phyloP scores from a whole-genome alignment of 2,113 vertebrate species.

The Bubo scandiacus region DNA sequence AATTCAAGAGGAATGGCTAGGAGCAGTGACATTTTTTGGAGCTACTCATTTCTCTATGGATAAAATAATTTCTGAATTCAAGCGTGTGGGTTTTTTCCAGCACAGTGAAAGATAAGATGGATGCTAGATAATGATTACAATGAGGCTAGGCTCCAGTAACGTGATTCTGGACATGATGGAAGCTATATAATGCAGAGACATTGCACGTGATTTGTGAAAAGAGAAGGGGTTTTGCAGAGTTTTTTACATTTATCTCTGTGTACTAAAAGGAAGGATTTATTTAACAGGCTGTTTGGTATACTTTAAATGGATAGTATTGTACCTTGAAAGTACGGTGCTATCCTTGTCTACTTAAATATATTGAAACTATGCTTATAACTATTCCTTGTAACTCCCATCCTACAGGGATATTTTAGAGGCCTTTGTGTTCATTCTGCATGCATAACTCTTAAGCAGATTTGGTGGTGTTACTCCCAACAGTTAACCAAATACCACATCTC shows the following conservation, averaged over 20 bases:
- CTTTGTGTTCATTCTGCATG: not conserved
- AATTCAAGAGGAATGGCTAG: not conserved
- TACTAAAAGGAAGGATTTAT: conserved; percentile 1
- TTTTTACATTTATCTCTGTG: not conserved
- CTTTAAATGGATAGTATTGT: not conserved
- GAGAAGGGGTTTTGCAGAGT: not conserved
- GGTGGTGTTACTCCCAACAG: not conserved
- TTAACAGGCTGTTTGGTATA: not conserved
- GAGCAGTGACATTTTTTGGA: not conserved
- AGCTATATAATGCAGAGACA: not conserved
- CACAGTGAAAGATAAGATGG: not conserved
- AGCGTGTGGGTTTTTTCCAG: not conserved
- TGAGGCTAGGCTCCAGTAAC: not conserved
- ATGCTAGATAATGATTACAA: not conserved
- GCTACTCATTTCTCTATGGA: not conserved
- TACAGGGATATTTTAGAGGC: not conserved
- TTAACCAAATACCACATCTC: not conserved
- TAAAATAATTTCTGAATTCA: not conserved
- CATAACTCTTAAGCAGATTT: not conserved
- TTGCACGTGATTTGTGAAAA: not conserved
- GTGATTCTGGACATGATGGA: not conserved
- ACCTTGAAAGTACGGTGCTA: not conserved
- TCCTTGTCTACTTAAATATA: not conserved
- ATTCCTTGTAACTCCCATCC: not conserved
- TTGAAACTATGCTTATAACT: not conserved